phyloP scores from a whole-genome alignment of 2,113 vertebrate genomes.

The Typhlomys cinereus region DNA sequence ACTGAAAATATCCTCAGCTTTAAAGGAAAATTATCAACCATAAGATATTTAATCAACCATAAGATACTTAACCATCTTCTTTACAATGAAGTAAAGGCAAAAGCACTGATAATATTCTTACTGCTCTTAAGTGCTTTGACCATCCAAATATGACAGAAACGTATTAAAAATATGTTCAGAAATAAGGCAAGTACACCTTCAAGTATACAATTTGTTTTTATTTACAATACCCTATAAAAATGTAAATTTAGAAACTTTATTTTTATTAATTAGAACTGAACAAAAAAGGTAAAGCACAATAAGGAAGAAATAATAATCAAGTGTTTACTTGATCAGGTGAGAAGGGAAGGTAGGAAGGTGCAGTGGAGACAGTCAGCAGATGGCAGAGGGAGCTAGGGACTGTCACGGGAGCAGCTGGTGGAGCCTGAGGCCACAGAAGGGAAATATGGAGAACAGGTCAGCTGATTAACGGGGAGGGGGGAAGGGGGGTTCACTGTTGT shows the following conservation, averaged over 20 bases:
- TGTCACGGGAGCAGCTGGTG: not conserved
- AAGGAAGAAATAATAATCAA: conserved; percentile 73
- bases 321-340: conserved; percentile 72
- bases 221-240: conserved; percentile 89
- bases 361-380: conserved; percentile 29
- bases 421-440: not conserved
- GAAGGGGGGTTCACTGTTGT: conserved; percentile 67
- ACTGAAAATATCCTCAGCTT: not conserved
- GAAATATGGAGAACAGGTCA: conserved; percentile 27
- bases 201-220: conserved; percentile 87
- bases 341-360: conserved; percentile 39
- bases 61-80: not conserved
- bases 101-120: not conserved
- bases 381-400: not conserved
- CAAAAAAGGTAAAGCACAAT: conserved; percentile 75
- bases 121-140: not conserved
- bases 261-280: conserved; percentile 84
- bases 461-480: conserved; percentile 64
- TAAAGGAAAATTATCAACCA: not conserved
- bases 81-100: not conserved
- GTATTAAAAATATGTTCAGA: not conserved
- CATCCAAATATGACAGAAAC: not conserved
- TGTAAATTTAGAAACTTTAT: conserved; percentile 87
- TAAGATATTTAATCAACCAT: too few species aligned
- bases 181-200: conserved; percentile 41